Base-by-base conservation (phyloP, 2,113 vertebrate genomes). In the Notechis scutatus region DNA sequence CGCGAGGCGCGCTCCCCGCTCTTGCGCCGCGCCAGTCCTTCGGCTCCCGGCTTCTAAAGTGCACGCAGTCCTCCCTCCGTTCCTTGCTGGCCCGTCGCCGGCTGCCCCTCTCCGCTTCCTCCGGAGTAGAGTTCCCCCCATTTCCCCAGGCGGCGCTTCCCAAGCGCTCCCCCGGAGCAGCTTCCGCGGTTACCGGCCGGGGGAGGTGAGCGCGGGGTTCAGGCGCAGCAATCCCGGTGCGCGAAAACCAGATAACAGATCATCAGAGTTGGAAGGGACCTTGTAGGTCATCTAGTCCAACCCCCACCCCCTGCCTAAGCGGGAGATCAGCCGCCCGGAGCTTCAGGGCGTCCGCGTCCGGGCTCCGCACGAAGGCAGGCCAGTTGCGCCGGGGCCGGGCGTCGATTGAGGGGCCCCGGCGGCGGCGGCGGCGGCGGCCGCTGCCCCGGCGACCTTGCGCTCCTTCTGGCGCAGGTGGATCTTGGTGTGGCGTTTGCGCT, bases 391-490 rank as follows among this genome's bases (percentile, higher is more conserved):
- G 85, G 47, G 15, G 24, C 87, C 61, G 15, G 91, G 45, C 15
- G 87, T 9, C 1, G 87, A 34, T 14, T 61, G 47, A 34, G 87
- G 9, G 54, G 81, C 52, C 23, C 50, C 57, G 0, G 96, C 57
- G 0, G 45, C 45, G 3, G n/a, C n/a, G n/a, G n/a, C n/a, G n/a
- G n/a, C n/a, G n/a, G n/a, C n/a, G n/a, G n/a, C 87, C 7, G 90
- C 95, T 4, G 88, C 61, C 24, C 91, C 93, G 42, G 97, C 95
- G 7, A 97, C 96, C 93, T 99, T 99, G 85, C 99, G 96, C 96
- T 99, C 99, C 95, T 99, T 99, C 97, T 99, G 99, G 92, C 99
- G 96, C 96, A 99, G 98, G 96, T 99, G 99, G 97, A 99, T 99
- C 96, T 99, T 99, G 95, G 99, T 99, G 97, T 99, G 99, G 87